These are phyloP conservation scores for Halichoeres trimaculatus DNA, from an alignment of 2,113 vertebrate species.

Conservation along the genomic window DNA sequence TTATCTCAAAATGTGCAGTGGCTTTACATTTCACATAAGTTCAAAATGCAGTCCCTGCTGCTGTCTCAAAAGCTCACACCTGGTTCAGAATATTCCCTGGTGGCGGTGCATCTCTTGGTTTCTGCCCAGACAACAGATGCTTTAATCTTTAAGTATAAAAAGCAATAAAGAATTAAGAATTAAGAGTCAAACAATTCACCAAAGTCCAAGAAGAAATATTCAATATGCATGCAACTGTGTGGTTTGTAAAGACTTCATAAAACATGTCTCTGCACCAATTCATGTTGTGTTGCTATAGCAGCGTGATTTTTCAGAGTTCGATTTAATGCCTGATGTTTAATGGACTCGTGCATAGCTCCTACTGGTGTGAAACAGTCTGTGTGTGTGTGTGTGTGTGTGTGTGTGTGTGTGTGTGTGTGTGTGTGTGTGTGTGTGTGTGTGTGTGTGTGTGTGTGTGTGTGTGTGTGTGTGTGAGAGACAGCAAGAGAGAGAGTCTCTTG, in stretches of 20 bases:
- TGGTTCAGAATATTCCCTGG: background rate
- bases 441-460: conserved; percentile 11
- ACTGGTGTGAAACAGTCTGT: conserved; percentile 33
- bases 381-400: conserved; percentile 18
- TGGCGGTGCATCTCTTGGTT: background rate
- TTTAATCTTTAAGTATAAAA: background rate
- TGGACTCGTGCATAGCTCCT: conserved; percentile 14
- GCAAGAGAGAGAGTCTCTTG: conserved; percentile 39
- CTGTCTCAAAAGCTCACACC: background rate
- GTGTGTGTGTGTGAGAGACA: conserved; percentile 15
- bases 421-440: conserved; percentile 11
- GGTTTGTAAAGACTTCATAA: conserved; percentile 14
- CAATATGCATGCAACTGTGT: conserved; percentile 1
- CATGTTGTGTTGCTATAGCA: conserved; percentile 21
- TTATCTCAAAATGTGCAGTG: conserved; percentile 18
- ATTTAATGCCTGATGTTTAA: conserved; percentile 41
- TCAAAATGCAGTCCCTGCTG: background rate
- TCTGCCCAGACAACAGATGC: too few relatives aligned
- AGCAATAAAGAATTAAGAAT: background rate
- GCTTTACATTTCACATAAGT: background rate
- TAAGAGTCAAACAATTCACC: too few relatives aligned
- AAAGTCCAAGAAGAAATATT: background rate
- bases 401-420: conserved; percentile 5
- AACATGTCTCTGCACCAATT: conserved; percentile 23
- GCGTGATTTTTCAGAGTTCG: conserved; percentile 21